Evolutionary conservation across 2,113 vertebrate species (phyloP), one percentile per base, ranked within the genome.

Genomic region (Grallaria varia): DNA sequence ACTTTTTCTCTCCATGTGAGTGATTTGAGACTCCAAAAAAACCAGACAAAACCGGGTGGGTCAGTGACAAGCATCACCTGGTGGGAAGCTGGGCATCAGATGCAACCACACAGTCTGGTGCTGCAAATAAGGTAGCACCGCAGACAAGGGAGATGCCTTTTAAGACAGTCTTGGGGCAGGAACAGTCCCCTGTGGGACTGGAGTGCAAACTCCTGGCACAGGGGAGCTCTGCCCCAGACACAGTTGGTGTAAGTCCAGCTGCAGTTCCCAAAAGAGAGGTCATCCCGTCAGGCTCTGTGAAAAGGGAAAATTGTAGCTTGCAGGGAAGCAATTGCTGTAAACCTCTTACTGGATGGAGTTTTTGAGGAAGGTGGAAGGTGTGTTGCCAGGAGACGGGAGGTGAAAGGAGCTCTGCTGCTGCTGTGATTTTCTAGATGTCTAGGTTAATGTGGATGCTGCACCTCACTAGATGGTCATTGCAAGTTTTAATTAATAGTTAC

Each of bases 61-160:
- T 47, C 52, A 64, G 42, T 0, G 0, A 18, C 18, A 50, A 79
- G 47, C 5, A 0, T 1, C 0, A 0, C 20, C 89, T 0, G 0
- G 3, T 1, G 0, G 14, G 44, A 7, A 11, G 18, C 4, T 1
- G 1, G 35, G 9, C 21, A 68, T 80, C 49, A 44, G 19, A 25
- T 52, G 42, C 10, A 10, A 28, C 27, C 3, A 1, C 12, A 8
- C 11, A 28, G 40, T 30, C 23, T 39, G 44, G 17, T 20, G 10
- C 5, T 13, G 60, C 22, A 84, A 58, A 16, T 0, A 3, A 22
- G 4, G 8, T 8, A 12, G 19, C 3, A 14, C 58, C 7, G 3
- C 37, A 64, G 27, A 33, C 16, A 52, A 53, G 37, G 25, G 20
- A 87, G 19, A 25, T 37, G 31, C 8, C 28, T 89, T 81, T 44